Base-by-base conservation (phyloP, 2,113 vertebrate genomes). In the Eulemur macaco region DNA sequence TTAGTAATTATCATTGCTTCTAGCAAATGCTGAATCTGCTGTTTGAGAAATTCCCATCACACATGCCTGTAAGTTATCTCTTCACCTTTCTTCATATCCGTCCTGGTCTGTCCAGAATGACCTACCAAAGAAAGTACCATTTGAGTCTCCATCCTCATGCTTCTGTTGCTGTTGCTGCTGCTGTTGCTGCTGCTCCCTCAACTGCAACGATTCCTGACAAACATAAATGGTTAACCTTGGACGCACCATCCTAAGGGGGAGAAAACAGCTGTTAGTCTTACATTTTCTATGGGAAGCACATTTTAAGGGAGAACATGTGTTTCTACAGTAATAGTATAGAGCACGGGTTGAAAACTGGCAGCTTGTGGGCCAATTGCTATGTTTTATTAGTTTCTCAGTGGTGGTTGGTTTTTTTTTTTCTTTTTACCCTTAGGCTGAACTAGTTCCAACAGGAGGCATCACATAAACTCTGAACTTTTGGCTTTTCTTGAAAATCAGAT, bases 161-260 rank as follows among this genome's bases (percentile, higher is more conserved):
- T 99, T 99, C 73, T 98, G 98, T 14, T 98, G 98, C 84, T 99
- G 99, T 80, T 99, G 99, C 2, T 95, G 96, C 60, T 97, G 97
- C 29, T 94, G 97, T 18, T 98, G 98, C 86, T 99, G 99, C 96
- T 99, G 99, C 2, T 99, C 99, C 88, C 99, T 97, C 8, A 98
- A 89, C 97, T 99, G 99, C 98, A 99, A 98, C 0, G 99, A 99
- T 96, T 99, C 99, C 98, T 99, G 99, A 96, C 99, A 99, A 88
- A 99, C 99, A 3, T 99, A 99, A 97, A 99, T 99, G 76, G 99
- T 99, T 97, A 99, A 98, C 91, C 99, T 98, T 20, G 99, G 99
- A 84, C 99, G 98, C 81, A 99, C 99, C 98, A 99, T 99, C 97
- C 99, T 99, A 37, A 0, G 14, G 60, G 34, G 3, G 86, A 42